These are phyloP conservation scores for Dicyrtomina minuta DNA, from an alignment of 2,888 invertebrate species.

Conservation along the genomic window DNA sequence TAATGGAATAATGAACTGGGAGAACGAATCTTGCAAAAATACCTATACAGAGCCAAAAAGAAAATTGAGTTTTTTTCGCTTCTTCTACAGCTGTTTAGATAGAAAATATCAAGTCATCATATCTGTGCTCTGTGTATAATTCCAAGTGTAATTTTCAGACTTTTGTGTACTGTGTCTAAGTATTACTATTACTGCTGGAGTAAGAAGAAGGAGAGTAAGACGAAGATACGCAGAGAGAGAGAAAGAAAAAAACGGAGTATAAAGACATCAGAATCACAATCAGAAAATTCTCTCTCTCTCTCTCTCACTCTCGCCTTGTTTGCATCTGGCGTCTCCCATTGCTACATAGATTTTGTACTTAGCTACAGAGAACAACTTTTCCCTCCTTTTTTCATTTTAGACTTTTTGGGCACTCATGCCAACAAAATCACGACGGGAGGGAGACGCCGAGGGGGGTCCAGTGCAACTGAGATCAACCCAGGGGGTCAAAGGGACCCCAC, in stretches of 20 bases:
- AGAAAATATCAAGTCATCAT: slow-evolving; percentile 7
- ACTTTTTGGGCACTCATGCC: slow-evolving; percentile 54
- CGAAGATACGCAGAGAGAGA: slow-evolving; percentile 3
- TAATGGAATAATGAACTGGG: slow-evolving; percentile 10
- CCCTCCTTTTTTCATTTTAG: slow-evolving; percentile 47
- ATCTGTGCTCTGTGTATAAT: too few species aligned
- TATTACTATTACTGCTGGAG: too few species aligned
- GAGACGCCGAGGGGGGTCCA: slow-evolving; percentile 48
- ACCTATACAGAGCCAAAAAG: slow-evolving; percentile 24
- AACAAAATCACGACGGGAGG: slow-evolving; percentile 53
- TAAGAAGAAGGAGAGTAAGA: not conserved
- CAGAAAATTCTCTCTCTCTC: slow-evolving; percentile 14
- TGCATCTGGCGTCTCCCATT: slow-evolving; percentile 46
- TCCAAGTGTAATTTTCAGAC: slow-evolving; percentile 1
- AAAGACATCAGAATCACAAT: slow-evolving; percentile 32
- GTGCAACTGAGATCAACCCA: slow-evolving; percentile 51
- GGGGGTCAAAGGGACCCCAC: slow-evolving; percentile 54
- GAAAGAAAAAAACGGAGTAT: slow-evolving; percentile 18
- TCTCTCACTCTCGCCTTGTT: slow-evolving; percentile 29
- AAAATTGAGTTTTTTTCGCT: slow-evolving; percentile 23
- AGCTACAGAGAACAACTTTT: slow-evolving; percentile 47
- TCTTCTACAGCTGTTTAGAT: slow-evolving; percentile 8
- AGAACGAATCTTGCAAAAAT: slow-evolving; percentile 25
- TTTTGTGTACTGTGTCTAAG: not conserved
- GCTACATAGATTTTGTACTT: slow-evolving; percentile 25